Conservation (phyloP, 2,797 vertebrate genomes). For the Thamnophis elegans region DNA sequence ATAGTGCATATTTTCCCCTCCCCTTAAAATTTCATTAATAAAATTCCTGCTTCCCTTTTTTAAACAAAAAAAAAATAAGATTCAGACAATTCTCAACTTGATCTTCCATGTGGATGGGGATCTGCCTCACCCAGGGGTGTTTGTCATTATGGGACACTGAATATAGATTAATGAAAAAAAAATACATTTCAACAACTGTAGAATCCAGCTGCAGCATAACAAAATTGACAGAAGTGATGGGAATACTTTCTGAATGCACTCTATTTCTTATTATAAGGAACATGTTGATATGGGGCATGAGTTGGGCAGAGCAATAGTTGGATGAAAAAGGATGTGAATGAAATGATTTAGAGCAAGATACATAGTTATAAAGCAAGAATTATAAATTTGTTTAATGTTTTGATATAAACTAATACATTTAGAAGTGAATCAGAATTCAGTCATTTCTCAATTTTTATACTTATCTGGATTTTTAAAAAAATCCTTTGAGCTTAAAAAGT, state of each 20-base stretch:
- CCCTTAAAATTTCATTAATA: not conserved
- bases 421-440: not conserved
- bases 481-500: not conserved
- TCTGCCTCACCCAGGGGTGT: not conserved
- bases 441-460: not conserved
- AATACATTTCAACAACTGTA: not conserved
- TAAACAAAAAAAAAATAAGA: not conserved
- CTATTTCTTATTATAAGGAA: not conserved
- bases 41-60: not conserved
- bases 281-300: not conserved
- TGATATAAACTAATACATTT: not conserved
- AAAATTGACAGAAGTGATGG: not conserved
- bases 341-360: not conserved
- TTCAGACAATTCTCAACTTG: not conserved
- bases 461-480: not conserved
- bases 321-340: not conserved
- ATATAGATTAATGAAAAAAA: not conserved
- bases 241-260: not conserved
- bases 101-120: not conserved
- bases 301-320: not conserved
- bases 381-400: not conserved
- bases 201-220: not conserved
- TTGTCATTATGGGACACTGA: not conserved
- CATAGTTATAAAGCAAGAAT: not conserved
- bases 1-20: not conserved